A percentile compares a stretch with the other conserved stretches of the same genome.
phyloP scores from a whole-genome alignment of 2,797 vertebrate genomes.

The Ciconia nigra region DNA sequence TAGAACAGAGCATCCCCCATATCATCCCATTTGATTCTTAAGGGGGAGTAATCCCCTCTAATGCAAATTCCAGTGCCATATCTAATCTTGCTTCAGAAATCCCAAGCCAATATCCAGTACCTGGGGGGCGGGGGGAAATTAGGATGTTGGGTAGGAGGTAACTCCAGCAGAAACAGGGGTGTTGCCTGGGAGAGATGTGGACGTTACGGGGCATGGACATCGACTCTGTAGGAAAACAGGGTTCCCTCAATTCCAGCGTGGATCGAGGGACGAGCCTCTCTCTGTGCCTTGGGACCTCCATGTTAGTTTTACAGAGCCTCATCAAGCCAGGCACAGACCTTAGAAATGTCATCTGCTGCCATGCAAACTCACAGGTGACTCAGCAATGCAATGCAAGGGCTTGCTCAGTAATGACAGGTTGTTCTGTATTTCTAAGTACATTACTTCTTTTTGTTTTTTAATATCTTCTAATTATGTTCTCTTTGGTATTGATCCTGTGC shows the following conservation, averaged over 20 bases:
- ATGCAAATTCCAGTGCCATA: background rate
- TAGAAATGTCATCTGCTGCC: background rate
- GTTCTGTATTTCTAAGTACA: background rate
- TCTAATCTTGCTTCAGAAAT: background rate
- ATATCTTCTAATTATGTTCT: background rate
- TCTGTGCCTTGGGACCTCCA: background rate
- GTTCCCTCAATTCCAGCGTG: background rate
- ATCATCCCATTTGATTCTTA: background rate
- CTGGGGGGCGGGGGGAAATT: background rate
- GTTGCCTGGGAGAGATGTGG: background rate
- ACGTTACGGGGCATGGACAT: fast-evolving
- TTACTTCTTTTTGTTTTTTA: background rate
- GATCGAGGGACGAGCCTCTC: fast-evolving
- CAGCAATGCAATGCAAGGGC: background rate
- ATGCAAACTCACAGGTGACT: background rate
- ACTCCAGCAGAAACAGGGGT: background rate
- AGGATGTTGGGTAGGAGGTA: background rate
- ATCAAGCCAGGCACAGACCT: background rate
- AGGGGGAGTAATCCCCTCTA: background rate
- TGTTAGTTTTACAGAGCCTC: background rate
- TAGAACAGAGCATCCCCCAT: background rate
- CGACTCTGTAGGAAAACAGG: fast-evolving
- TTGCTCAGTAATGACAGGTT: background rate
- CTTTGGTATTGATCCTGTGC: background rate
- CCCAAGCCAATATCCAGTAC: background rate